phyloP scores from a whole-genome alignment of 2,797 vertebrate genomes.

The Moxostoma hubbsi region DNA sequence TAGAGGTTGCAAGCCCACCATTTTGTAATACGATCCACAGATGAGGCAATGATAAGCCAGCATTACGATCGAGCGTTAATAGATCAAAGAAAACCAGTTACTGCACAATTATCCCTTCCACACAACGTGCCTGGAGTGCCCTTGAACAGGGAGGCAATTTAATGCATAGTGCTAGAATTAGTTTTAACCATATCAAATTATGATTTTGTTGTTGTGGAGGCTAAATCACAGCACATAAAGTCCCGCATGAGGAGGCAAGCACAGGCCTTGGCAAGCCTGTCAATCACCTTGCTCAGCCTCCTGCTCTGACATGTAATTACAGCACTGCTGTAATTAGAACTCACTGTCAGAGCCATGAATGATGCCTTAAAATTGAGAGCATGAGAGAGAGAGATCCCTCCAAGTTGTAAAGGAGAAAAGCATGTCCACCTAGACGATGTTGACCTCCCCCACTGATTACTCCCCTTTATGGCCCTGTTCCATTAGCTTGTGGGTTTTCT shows the following conservation, averaged over 20 bases:
- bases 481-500: conserved; percentile 50
- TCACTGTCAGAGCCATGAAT: conserved; percentile 57
- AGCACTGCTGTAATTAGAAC: conserved; percentile 56
- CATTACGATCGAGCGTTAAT: conserved; percentile 31
- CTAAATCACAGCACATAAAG: conserved; percentile 54
- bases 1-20: conserved; percentile 49
- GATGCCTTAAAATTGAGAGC: conserved; percentile 40
- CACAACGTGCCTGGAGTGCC: conserved; percentile 48
- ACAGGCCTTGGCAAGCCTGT: conserved; percentile 59
- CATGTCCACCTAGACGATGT: conserved; percentile 33
- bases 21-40: conserved; percentile 57
- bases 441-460: conserved; percentile 41
- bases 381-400: conserved; percentile 15
- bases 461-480: conserved; percentile 17
- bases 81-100: conserved; percentile 52
- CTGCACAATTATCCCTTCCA: conserved; percentile 43
- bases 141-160: conserved; percentile 58
- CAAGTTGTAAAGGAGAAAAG: conserved; percentile 41
- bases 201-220: conserved; percentile 60
- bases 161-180: conserved; percentile 58
- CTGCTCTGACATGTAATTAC: conserved; percentile 64
- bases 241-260: conserved; percentile 58
- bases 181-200: conserved; percentile 63
- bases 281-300: conserved; percentile 58
- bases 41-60: conserved; percentile 50